Evolutionary conservation across 2,888 invertebrate species (phyloP).

Genomic region (Yponomeuta malinellus): DNA sequence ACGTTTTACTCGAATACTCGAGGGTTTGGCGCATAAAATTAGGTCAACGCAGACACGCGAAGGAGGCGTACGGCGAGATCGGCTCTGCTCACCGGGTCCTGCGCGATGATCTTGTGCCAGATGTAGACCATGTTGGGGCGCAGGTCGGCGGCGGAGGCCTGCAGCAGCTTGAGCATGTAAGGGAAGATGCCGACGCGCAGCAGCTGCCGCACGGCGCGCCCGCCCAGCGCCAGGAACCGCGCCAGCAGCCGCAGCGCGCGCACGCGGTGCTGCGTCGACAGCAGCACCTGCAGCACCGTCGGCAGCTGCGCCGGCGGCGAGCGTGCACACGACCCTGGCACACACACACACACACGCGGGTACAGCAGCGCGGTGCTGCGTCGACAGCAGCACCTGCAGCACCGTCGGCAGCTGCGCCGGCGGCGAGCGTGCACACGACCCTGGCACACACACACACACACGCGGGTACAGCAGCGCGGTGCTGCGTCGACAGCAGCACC

Average conservation of each 20-base stretch:
- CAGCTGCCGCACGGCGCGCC: conserved; percentile 90
- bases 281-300: conserved; percentile 93
- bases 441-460: not conserved
- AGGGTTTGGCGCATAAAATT: too few species aligned
- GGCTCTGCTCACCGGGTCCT: conserved; percentile 82
- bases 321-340: conserved; percentile 25
- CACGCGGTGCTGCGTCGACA: conserved; percentile 87
- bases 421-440: conserved; percentile 58
- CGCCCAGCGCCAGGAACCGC: conserved; percentile 95
- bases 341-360: not conserved
- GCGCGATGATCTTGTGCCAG: conserved; percentile 98
- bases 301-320: conserved; percentile 95
- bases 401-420: conserved; percentile 99
- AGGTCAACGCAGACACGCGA: too few species aligned
- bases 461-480: conserved; percentile 72
- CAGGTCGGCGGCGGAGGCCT: conserved; percentile 94
- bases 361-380: conserved; percentile 81
- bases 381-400: conserved; percentile 86
- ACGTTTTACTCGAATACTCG: too few species aligned
- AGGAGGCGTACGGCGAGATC: too few species aligned
- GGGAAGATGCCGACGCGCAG: conserved; percentile 99
- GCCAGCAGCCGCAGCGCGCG: conserved; percentile 96
- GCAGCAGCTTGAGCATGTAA: conserved; percentile 96
- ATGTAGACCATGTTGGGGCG: conserved; percentile 96
- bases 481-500: conserved; percentile 83